Evolutionary conservation across 2,797 vertebrate genomes (phyloP).

Genomic region (Chelon labrosus): DNA sequence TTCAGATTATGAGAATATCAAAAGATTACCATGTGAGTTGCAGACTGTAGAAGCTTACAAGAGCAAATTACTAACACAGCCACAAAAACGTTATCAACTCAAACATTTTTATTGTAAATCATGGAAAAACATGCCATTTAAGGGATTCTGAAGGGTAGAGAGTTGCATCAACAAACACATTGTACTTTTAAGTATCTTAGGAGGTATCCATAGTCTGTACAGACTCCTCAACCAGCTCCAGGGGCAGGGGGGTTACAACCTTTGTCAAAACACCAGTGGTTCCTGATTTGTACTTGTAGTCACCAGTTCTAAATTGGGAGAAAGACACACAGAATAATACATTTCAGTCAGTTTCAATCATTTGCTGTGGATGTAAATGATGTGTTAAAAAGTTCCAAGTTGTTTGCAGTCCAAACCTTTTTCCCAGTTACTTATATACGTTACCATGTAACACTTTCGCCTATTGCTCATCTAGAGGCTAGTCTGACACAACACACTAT

Average conservation of each 20-base stretch:
- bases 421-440: too few species aligned
- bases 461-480: too few species aligned
- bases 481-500: too few species aligned
- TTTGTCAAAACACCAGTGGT: conserved; percentile 90
- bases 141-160: conserved; percentile 1
- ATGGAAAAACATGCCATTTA: conserved; percentile 53
- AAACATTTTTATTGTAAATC: conserved; percentile 79
- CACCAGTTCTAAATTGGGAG: conserved; percentile 85
- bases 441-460: too few species aligned
- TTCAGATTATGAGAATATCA: too few species aligned
- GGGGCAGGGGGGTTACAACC: conserved; percentile 81
- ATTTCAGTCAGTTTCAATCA: background rate
- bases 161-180: conserved; percentile 1
- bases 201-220: conserved; percentile 98
- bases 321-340: background rate
- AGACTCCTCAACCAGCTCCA: conserved; percentile 92
- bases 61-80: background rate
- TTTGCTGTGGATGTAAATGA: too few species aligned
- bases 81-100: conserved; percentile 25
- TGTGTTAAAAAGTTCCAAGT: too few species aligned
- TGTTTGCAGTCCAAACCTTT: too few species aligned
- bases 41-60: background rate
- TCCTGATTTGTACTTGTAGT: conserved; percentile 94
- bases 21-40: too few species aligned
- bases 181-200: conserved; percentile 72